Evolutionary conservation across 2,888 invertebrate genomes (phyloP).

Genomic region (Seira musarum): DNA sequence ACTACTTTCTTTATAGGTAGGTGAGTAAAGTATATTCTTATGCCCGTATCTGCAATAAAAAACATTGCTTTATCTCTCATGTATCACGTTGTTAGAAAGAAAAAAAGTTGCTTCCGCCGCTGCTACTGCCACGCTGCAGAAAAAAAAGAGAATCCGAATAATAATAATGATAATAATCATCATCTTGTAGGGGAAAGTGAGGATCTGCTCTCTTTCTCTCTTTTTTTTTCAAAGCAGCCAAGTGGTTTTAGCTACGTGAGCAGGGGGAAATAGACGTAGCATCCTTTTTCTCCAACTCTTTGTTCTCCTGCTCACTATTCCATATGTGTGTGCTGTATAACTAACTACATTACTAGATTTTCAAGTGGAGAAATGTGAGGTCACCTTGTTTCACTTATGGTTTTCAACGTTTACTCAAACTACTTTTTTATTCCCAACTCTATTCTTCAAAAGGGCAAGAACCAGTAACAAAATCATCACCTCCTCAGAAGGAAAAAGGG

Average conservation of each 20-base stretch:
- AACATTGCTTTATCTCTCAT: conserved; percentile 56
- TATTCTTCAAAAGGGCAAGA: neutral
- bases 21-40: conserved; percentile 12
- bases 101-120: conserved; percentile 32
- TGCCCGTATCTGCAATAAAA: conserved; percentile 41
- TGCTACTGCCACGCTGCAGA: conserved; percentile 22
- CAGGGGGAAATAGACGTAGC: conserved; percentile 39
- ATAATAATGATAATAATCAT: conserved; percentile 63
- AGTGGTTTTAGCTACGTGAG: conserved; percentile 62
- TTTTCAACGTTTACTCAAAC: conserved; percentile 4
- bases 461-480: conserved; percentile 8
- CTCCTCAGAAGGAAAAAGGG: neutral
- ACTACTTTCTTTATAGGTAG: conserved; percentile 4
- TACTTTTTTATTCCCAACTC: conserved; percentile 7
- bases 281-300: conserved; percentile 21
- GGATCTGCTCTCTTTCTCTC: conserved; percentile 33
- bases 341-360: conserved; percentile 14
- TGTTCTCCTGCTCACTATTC: conserved; percentile 23
- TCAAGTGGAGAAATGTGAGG: conserved; percentile 23
- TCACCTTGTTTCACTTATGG: conserved; percentile 39
- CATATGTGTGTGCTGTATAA: conserved; percentile 5
- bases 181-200: conserved; percentile 53
- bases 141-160: conserved; percentile 41
- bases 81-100: conserved; percentile 61
- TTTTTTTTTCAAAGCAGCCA: conserved; percentile 23